phyloP scores from a whole-genome alignment of 2,797 vertebrate genomes.

The Heliangelus exortis region DNA sequence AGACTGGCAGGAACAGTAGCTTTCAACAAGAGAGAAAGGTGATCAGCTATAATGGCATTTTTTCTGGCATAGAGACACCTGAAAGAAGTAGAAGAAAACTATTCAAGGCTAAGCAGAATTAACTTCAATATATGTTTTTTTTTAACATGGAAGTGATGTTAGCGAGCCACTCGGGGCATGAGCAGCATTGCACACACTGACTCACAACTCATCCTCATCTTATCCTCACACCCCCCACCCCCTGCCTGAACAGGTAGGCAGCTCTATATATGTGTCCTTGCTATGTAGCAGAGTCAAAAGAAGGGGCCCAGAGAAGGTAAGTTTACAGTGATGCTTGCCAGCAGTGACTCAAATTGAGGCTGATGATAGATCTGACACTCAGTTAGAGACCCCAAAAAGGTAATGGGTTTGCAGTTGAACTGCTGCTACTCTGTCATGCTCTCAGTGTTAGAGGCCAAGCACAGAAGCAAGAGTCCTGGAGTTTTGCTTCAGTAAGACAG shows the following conservation, averaged over 20 bases:
- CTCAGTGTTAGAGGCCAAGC: background rate
- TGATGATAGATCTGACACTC: background rate
- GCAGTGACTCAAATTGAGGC: background rate
- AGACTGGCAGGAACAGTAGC: background rate
- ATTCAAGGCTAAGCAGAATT: background rate
- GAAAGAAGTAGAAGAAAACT: background rate
- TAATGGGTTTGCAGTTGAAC: background rate
- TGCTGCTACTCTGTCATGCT: background rate
- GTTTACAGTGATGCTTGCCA: rapidly evolving
- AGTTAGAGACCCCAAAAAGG: background rate
- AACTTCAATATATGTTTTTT: background rate
- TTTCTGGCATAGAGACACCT: background rate
- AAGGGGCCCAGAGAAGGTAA: background rate
- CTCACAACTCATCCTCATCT: background rate
- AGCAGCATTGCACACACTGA: background rate
- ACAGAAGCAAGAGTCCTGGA: background rate
- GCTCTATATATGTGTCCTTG: background rate
- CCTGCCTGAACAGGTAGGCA: background rate
- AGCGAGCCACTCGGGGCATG: background rate
- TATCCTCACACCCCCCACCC: background rate
- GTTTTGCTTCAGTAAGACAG: background rate
- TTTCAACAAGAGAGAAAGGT: background rate
- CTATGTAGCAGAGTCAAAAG: background rate
- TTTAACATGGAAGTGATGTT: background rate
- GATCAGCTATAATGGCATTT: background rate